phyloP scores from a whole-genome alignment of 2,888 invertebrate species.

The Cyclophora albipunctata region DNA sequence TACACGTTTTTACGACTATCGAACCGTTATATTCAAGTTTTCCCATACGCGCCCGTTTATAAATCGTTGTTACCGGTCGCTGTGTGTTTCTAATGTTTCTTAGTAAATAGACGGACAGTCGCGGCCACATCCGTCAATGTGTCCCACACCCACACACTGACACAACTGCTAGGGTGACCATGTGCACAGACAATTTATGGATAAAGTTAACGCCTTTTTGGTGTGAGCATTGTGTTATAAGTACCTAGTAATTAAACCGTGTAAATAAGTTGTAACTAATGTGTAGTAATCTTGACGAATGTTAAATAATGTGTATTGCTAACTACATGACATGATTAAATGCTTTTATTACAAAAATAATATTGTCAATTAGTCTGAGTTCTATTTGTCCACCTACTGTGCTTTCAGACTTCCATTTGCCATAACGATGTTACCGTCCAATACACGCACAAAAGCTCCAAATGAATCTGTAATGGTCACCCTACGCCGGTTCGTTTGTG shows the following conservation, averaged over 20 bases:
- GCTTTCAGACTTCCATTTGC: too few species aligned
- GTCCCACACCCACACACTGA: slow-evolving; percentile 23
- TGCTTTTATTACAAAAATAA: too few species aligned
- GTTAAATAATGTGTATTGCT: not conserved
- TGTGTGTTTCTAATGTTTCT: slow-evolving; percentile 13
- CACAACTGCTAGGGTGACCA: slow-evolving; percentile 14
- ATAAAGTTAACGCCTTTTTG: not conserved
- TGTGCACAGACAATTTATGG: not conserved
- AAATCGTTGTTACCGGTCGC: slow-evolving; percentile 24
- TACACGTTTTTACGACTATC: slow-evolving; percentile 23
- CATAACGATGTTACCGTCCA: too few species aligned
- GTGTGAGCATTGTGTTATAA: too few species aligned
- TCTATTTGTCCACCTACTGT: too few species aligned
- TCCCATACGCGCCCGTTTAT: slow-evolving; percentile 27
- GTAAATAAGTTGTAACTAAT: not conserved
- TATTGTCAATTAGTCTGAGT: too few species aligned
- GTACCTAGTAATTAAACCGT: too few species aligned
- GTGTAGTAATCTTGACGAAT: not conserved
- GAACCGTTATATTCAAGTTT: slow-evolving; percentile 26
- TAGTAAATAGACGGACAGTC: slow-evolving; percentile 37
- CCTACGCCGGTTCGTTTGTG: slow-evolving; percentile 1
- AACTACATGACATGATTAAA: not conserved
- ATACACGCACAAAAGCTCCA: too few species aligned
- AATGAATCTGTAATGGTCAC: slow-evolving; percentile 4
- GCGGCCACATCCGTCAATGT: slow-evolving; percentile 13